A percentile compares a stretch with the other conserved stretches of the same genome.
Conservation (phyloP, 2,888 invertebrate genomes). For the Hermaeophaga mercurialis region DNA sequence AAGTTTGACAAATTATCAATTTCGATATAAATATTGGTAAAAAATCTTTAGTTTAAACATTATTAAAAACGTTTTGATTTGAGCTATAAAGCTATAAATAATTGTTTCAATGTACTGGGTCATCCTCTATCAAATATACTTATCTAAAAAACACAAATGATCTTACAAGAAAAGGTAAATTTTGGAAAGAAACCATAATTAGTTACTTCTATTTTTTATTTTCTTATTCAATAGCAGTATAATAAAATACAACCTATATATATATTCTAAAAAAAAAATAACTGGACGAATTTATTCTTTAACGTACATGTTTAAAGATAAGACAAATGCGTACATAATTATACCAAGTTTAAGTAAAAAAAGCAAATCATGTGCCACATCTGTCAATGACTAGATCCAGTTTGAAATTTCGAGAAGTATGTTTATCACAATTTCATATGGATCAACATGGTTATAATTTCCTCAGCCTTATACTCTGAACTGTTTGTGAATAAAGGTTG, state of each 20-base stretch:
- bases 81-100: too few relatives aligned
- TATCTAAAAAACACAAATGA: too few relatives aligned
- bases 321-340: slow-evolving; percentile 24
- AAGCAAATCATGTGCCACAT: slow-evolving; percentile 21
- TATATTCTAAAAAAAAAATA: background rate
- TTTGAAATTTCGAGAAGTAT: slow-evolving; percentile 8
- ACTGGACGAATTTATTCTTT: background rate
- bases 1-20: too few relatives aligned
- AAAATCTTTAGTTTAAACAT: too few relatives aligned
- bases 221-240: background rate
- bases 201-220: background rate
- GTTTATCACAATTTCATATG: slow-evolving; percentile 17
- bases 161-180: too few relatives aligned
- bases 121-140: too few relatives aligned
- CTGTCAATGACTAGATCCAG: slow-evolving; percentile 22
- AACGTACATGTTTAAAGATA: too few relatives aligned
- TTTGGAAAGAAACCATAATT: too few relatives aligned
- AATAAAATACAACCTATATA: slow-evolving; percentile 9
- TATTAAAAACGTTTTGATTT: too few relatives aligned
- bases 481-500: background rate
- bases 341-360: slow-evolving; percentile 11
- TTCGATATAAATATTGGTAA: too few relatives aligned
- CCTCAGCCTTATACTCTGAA: slow-evolving; percentile 1
- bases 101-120: too few relatives aligned
- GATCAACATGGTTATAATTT: background rate